phyloP scores from a whole-genome alignment of 2,888 invertebrate genomes.

The Catocala fraxini region DNA sequence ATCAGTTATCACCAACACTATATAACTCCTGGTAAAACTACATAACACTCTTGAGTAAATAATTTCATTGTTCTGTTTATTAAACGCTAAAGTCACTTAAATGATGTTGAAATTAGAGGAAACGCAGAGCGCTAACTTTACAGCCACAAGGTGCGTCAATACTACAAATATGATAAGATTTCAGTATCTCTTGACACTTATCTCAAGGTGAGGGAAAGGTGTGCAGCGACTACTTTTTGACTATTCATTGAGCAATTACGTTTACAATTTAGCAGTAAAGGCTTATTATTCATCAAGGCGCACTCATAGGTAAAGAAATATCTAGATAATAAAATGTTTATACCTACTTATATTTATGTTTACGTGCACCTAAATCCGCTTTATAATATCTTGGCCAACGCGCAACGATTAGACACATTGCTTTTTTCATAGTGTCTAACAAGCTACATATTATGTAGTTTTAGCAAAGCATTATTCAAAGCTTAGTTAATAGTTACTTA shows the following conservation, averaged over 20 bases:
- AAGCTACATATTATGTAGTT: too few relatives aligned
- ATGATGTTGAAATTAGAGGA: constrained; percentile 7
- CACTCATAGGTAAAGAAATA: too few relatives aligned
- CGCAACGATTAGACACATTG: too few relatives aligned
- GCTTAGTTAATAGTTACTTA: too few relatives aligned
- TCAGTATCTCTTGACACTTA: constrained; percentile 9
- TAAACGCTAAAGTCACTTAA: constrained; percentile 4
- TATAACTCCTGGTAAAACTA: background rate
- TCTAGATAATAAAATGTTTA: too few relatives aligned
- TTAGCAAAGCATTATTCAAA: too few relatives aligned
- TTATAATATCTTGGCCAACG: too few relatives aligned
- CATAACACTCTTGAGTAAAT: constrained; percentile 7
- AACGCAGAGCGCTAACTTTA: constrained; percentile 15
- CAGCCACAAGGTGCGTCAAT: constrained; percentile 16
- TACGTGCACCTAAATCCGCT: too few relatives aligned
- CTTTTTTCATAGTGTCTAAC: too few relatives aligned
- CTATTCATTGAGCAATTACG: background rate
- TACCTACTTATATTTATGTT: too few relatives aligned
- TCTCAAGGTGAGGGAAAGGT: constrained; percentile 17
- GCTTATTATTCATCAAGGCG: too few relatives aligned
- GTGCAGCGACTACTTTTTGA: constrained; percentile 1
- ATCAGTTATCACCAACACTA: constrained; percentile 31
- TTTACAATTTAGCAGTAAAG: background rate
- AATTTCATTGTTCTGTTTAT: constrained; percentile 13
- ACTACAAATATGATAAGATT: constrained; percentile 23